Percentiles rank a stretch among this genome's conserved stretches.
phyloP scores from a whole-genome alignment of 2,888 invertebrate species.

The Hanleya hanleyi region DNA sequence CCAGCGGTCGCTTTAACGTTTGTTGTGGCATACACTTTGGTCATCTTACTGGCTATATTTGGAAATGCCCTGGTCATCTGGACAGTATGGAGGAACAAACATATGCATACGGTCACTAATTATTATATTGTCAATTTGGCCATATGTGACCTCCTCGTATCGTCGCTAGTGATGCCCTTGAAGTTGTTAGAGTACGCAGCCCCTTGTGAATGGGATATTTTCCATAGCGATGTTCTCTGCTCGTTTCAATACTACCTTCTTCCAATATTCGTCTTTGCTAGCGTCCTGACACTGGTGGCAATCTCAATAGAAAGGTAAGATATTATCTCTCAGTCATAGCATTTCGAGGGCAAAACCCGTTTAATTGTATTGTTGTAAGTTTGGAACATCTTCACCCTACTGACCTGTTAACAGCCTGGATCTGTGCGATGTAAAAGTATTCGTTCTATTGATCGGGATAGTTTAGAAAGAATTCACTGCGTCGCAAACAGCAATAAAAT shows the following conservation, averaged over 20 bases:
- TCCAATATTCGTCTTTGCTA: conserved; percentile 74
- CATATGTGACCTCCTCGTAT: conserved; percentile 73
- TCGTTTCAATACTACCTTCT: conserved; percentile 71
- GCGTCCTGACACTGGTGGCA: conserved; percentile 74
- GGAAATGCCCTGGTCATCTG: conserved; percentile 74
- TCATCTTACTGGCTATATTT: conserved; percentile 70
- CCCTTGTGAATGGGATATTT: conserved; percentile 71
- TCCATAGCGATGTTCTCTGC: conserved; percentile 71
- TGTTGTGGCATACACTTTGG: conserved; percentile 66
- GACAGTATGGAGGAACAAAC: conserved; percentile 72
- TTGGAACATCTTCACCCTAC: too few relatives aligned
- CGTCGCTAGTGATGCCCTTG: conserved; percentile 73
- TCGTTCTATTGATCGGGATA: too few relatives aligned
- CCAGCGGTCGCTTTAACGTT: conserved; percentile 61
- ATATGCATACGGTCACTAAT: conserved; percentile 75
- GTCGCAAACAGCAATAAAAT: too few relatives aligned
- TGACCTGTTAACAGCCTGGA: too few relatives aligned
- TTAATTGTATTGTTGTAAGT: too few relatives aligned
- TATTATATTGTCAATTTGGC: conserved; percentile 75
- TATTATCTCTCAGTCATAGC: too few relatives aligned
- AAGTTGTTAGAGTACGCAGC: conserved; percentile 74
- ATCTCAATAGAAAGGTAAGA: conserved; percentile 75
- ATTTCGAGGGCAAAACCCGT: too few relatives aligned
- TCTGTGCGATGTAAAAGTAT: too few relatives aligned
- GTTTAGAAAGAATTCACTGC: too few relatives aligned